Conservation (phyloP, 2,888 invertebrate genomes). For the Linhomoeus sp. region DNA sequence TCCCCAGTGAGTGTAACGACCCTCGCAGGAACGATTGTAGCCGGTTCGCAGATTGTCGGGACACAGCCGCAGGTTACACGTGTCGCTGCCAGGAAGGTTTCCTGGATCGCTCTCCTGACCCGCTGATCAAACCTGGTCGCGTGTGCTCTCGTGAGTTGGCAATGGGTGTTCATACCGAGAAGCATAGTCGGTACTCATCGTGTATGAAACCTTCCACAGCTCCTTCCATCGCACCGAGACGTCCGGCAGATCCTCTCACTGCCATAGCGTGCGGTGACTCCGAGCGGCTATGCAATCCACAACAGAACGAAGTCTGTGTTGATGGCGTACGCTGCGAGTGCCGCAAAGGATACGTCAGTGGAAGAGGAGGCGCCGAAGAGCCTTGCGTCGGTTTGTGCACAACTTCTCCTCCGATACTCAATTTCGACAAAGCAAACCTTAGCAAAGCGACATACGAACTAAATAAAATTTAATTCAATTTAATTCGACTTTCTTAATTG, state of each 20-base stretch:
- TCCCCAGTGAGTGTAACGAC: conserved; percentile 18
- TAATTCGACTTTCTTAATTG: too few species aligned
- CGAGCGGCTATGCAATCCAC: conserved; percentile 4
- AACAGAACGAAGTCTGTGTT: conserved; percentile 19
- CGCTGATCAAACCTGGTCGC: conserved; percentile 16
- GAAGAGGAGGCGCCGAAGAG: conserved; percentile 10
- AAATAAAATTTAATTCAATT: too few species aligned
- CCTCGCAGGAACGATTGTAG: conserved; percentile 15
- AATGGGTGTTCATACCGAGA: too few species aligned
- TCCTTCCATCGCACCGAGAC: too few species aligned
- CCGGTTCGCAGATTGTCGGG: conserved; percentile 18
- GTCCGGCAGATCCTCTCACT: too few species aligned
- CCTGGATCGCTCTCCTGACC: conserved; percentile 20
- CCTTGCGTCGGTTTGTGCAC: conserved; percentile 10
- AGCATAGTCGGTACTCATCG: too few species aligned
- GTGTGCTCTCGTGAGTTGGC: conserved; percentile 17
- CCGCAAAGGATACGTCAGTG: conserved; percentile 19
- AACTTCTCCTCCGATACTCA: too few species aligned
- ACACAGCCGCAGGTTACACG: conserved; percentile 17
- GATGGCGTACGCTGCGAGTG: conserved; percentile 21
- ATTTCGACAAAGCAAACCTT: too few species aligned
- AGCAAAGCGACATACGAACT: too few species aligned
- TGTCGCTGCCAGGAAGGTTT: conserved; percentile 19
- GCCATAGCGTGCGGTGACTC: too few species aligned
- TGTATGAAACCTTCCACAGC: too few species aligned